Evolutionary conservation across 2,797 vertebrate species (phyloP), one percentile per base, ranked within the genome.

Genomic region (Xiphorhynchus erythropygius): DNA sequence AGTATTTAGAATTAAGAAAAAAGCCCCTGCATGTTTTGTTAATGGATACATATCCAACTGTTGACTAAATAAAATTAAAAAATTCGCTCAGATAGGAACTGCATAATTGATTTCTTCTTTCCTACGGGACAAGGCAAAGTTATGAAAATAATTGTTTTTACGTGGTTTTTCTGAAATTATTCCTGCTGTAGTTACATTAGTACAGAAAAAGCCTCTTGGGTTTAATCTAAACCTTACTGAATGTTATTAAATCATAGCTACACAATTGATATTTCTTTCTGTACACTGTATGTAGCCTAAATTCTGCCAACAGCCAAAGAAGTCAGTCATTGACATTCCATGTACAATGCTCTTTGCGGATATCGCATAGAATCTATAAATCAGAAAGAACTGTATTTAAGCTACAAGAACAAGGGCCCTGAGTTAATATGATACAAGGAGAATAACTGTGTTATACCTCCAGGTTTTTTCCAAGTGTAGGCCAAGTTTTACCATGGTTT

Each of bases 131-230:
- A 78, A 78, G n/a, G 12, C 11, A 67, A 24, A 79, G 49, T 81
- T 84, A 60, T 50, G 78, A 65, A 78, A 96, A 62, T 53, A 78
- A 75, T 57, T 82, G 10, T 56, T 94, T 87, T 89, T 13, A 50
- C 24, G 19, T 53, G 47, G 17, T 52, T 92, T 82, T 65, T 25
- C n/a, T 63, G 79, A 64, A 39, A 44, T 84, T 62, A 64, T 79
- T 94, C 11, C 44, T 83, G 25, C 35, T 84, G 64, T 67, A 77
- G 46, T 53, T 93, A 90, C 62, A 50, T 71, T 87, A 79, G 60
- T 24, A 62, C 47, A 74, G 44, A 74, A 94, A 90, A 77, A 71
- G 23, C 7, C 74, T 78, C 35, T 59, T 77, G 93, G 65, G 33
- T 75, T 95, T 90, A 71, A 84, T 62, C 70, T 37, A 74, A 87